Percentiles rank a stretch among this genome's conserved stretches.
phyloP scores from a whole-genome alignment of 2,888 invertebrate species.

The Argyra leucocephala region DNA sequence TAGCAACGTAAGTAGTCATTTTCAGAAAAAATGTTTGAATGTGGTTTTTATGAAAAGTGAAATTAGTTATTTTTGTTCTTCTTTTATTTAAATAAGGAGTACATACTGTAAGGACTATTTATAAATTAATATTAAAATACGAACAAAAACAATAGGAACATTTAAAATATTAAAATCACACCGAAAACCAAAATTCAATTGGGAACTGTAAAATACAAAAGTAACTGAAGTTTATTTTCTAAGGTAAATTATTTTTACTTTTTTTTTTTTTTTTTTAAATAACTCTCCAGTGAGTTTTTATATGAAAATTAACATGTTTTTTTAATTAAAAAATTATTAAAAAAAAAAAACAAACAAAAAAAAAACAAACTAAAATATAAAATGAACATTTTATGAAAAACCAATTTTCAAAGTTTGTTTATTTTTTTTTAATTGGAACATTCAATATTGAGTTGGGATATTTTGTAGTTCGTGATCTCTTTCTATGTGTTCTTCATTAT shows the following conservation, averaged over 20 bases:
- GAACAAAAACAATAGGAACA: background rate
- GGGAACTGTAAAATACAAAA: background rate
- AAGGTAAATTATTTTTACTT: too few species aligned
- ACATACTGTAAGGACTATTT: too few species aligned
- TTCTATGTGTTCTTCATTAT: too few species aligned
- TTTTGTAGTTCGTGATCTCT: too few species aligned
- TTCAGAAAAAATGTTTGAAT: background rate
- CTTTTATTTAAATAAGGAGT: background rate
- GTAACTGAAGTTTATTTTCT: too few species aligned
- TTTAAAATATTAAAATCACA: background rate
- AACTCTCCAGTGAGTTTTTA: conserved; percentile 1
- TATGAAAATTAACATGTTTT: conserved; percentile 2
- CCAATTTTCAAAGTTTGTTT: background rate
- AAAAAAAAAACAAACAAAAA: background rate
- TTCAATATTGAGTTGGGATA: too few species aligned
- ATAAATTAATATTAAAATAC: background rate
- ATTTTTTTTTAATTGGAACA: too few species aligned
- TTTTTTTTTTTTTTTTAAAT: too few species aligned
- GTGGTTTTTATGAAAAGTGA: background rate
- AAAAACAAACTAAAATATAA: background rate
- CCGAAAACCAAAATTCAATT: background rate
- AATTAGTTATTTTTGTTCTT: background rate
- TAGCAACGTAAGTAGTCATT: background rate
- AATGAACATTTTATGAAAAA: background rate
- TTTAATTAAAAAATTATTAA: background rate